Evolutionary conservation across 2,113 vertebrate genomes (phyloP), one percentile per base, ranked within the genome.

Genomic region (Centrocercus urophasianus): DNA sequence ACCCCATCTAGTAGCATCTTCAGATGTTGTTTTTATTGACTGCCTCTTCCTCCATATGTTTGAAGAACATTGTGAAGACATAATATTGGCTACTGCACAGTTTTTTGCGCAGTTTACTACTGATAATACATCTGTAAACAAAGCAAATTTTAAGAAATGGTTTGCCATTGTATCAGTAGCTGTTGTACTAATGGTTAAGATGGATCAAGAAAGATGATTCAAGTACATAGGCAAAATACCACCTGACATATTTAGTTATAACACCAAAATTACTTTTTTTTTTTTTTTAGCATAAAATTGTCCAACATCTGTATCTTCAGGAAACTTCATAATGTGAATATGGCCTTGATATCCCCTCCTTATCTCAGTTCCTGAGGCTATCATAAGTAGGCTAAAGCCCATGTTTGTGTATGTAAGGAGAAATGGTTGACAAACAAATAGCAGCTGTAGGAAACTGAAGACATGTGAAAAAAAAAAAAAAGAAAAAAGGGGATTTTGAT

Each of bases 391-490:
- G 54, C 13, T 90, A 13, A 84, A 79, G 48, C 52, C 12, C 42
- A 36, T 10, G 2, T 16, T 14, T 89, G n/a, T 40, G 18, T 89
- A 64, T 56, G 10, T 72, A 67, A 84, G 63, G 84, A 34, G 69
- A 69, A 96, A 63, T 10, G 70, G 28, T 47, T 14, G 34, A 64
- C 60, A 56, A 88, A 87, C 11, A 82, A 95, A 93, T 86, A 96
- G 77, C 43, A 94, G 34, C 57, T 79, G 11, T 73, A 80, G 54
- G n/a, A 88, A 64, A 90, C 4, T 72, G 76, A 83, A 96, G 70
- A 65, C 57, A 72, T 25, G 25, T 57, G 80, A 92, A 30, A 78
- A 30, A 80, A 91, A 90, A 86, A 94, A 88, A 92, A 86, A 94
- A 90, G 7, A 45, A 45, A 45, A 9, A 45, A 45, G 40, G 12